These are phyloP conservation scores for Ophthalmolycus amberensis DNA, from an alignment of 2,113 vertebrate species.

Conservation along the genomic window DNA sequence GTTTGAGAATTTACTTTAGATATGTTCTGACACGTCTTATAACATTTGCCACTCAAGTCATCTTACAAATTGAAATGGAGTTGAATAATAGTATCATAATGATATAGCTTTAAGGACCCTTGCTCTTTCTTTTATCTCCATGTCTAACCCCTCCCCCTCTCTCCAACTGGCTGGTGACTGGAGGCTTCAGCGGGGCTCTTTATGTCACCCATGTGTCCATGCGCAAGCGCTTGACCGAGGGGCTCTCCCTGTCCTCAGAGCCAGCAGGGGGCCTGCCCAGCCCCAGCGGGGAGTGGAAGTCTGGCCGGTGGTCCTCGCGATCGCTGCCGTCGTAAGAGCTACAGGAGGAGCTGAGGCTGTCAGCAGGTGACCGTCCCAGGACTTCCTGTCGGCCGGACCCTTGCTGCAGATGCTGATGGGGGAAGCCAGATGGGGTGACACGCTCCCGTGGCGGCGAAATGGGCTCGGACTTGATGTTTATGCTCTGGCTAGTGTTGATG, in stretches of 20 bases:
- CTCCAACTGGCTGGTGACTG: constrained; percentile 73
- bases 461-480: constrained; percentile 98
- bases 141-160: constrained; percentile 66
- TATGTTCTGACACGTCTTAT: constrained; percentile 87
- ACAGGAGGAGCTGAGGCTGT: constrained; percentile 99
- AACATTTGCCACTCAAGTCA: constrained; percentile 70
- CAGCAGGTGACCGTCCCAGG: constrained; percentile 94
- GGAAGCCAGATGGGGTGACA: constrained; percentile 91
- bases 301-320: constrained; percentile 91
- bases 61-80: constrained; percentile 77
- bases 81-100: constrained; percentile 78
- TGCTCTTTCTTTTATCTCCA: constrained; percentile 65
- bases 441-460: constrained; percentile 97
- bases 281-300: constrained; percentile 93
- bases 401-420: constrained; percentile 83
- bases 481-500: constrained; percentile 95
- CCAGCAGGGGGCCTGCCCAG: constrained; percentile 88
- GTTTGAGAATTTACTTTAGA: constrained; percentile 82
- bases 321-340: constrained; percentile 98
- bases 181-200: constrained; percentile 60
- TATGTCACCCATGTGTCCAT: constrained; percentile 99
- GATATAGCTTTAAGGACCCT: constrained; percentile 75
- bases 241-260: constrained; percentile 90
- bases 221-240: constrained; percentile 96
- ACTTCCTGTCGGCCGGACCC: constrained; percentile 89